Evolutionary conservation across 2,888 invertebrate species (phyloP).

Genomic region (Acholoe squamosa): DNA sequence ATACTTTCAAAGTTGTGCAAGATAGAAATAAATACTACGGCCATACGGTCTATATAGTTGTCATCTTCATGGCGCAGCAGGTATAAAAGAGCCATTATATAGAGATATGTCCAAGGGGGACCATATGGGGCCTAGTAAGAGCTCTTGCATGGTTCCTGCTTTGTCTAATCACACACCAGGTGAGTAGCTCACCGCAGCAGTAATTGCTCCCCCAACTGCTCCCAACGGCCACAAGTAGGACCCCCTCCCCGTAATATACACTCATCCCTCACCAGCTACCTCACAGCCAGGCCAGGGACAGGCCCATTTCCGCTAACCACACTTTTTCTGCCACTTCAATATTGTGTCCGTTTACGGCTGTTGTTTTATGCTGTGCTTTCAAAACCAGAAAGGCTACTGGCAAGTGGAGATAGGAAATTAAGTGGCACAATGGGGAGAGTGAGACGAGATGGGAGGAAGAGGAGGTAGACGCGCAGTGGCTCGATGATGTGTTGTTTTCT

Average conservation of each 20-base stretch:
- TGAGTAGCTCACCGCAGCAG: not conserved
- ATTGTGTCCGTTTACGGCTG: not conserved
- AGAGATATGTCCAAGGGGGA: too few species aligned
- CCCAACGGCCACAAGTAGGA: not conserved
- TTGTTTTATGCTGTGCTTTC: not conserved
- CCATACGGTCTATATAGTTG: too few species aligned
- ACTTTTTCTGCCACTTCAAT: constrained; percentile 9
- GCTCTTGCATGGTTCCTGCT: not conserved
- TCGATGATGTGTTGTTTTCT: too few species aligned
- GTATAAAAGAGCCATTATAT: too few species aligned
- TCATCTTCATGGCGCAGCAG: too few species aligned
- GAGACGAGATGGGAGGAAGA: too few species aligned
- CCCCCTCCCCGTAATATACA: not conserved
- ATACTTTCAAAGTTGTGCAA: too few species aligned
- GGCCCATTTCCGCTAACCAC: not conserved
- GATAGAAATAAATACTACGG: too few species aligned
- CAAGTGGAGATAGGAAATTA: constrained; percentile 6
- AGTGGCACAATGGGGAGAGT: not conserved
- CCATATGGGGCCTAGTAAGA: too few species aligned
- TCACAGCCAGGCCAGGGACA: not conserved
- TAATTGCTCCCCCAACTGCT: constrained; percentile 10
- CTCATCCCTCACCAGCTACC: not conserved
- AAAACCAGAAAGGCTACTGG: not conserved
- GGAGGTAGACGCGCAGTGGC: too few species aligned
- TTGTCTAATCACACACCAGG: constrained; percentile 10